Percentiles rank a stretch among this genome's conserved stretches.
Conservation (phyloP, 2,113 vertebrate genomes). For the Siphamia tubifer region DNA sequence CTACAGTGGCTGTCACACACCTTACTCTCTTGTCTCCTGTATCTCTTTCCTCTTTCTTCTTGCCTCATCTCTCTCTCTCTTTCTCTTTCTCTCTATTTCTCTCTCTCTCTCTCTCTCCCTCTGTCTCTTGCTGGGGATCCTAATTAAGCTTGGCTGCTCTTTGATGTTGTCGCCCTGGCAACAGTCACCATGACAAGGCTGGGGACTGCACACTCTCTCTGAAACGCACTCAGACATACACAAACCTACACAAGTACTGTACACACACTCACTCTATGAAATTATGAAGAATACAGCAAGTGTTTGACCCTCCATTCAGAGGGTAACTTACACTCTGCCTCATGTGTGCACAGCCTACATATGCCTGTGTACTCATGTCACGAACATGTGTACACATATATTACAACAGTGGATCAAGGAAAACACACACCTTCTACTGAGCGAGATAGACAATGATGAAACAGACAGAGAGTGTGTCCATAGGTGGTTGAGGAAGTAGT, state of each 20-base stretch:
- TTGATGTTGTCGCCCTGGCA: slow-evolving; percentile 87
- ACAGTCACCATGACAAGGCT: slow-evolving; percentile 86
- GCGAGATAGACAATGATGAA: slow-evolving; percentile 24
- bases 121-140: slow-evolving; percentile 78
- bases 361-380: slow-evolving; percentile 7
- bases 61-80: background rate
- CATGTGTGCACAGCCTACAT: background rate
- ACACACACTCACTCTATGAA: slow-evolving; percentile 7
- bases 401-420: background rate
- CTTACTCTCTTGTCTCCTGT: slow-evolving; percentile 20
- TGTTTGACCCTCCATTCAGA: slow-evolving; percentile 64
- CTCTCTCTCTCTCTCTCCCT: slow-evolving; percentile 34
- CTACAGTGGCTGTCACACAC: slow-evolving; percentile 47
- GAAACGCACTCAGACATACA: slow-evolving; percentile 59
- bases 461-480: background rate
- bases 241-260: slow-evolving; percentile 49
- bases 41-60: slow-evolving; percentile 22
- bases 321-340: slow-evolving; percentile 28
- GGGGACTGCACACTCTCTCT: slow-evolving; percentile 71
- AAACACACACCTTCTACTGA: slow-evolving; percentile 6
- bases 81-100: background rate
- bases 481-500: slow-evolving; percentile 11
- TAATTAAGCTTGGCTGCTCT: slow-evolving; percentile 87
- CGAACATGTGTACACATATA: background rate
- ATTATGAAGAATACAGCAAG: slow-evolving; percentile 43